Base-by-base conservation (phyloP, 2,113 vertebrate species). In the Atlantisia rogersi region DNA sequence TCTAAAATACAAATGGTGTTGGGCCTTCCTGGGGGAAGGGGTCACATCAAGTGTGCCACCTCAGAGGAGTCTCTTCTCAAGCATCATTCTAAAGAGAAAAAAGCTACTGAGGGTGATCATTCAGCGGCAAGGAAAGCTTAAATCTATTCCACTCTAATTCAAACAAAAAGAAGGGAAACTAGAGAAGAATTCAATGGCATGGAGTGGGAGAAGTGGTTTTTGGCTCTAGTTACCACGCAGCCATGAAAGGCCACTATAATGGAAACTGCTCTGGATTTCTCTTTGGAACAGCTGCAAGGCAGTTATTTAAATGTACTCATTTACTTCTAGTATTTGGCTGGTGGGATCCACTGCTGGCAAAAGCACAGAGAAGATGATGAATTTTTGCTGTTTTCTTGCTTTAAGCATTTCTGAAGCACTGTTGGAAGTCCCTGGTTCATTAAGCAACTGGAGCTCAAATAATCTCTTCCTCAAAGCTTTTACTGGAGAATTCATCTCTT, bases 291-390 rank as follows among this genome's bases (percentile, higher is more conserved):
- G 96, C 96, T 88, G 40, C 87, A 94, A 82, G 65, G 74, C 90
- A 97, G 95, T 85, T 95, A 95, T 70, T 95, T 94, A 86, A 96
- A 97, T 28, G 42, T 93, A 95, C 88, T 95, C 69, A 94, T 96
- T 97, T 96, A 94, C 78, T 96, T 93, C 90, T 95, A 94, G 75
- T 76, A 75, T 95, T 95, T 97, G 86, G 55, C 86, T 90, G 65
- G 82, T 91, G 96, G 92, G 87, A 95, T 79, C 68, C 37, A 78
- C 70, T 97, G 83, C 92, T 97, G 94, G 90, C 85, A 94, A 94
- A 96, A 86, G 91, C 95, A 96, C 90, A 94, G 68, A 86, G 70
- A 73, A 29, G 74, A 74, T 42, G 71, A 88, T 70, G 80, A 92
- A 63, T 59, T 93, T 96, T 92, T 92, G 44, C 86, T 95, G 28